Evolutionary conservation across 2,113 vertebrate genomes (phyloP), one percentile per base, ranked within the genome.

Genomic region (Holacanthus passer): DNA sequence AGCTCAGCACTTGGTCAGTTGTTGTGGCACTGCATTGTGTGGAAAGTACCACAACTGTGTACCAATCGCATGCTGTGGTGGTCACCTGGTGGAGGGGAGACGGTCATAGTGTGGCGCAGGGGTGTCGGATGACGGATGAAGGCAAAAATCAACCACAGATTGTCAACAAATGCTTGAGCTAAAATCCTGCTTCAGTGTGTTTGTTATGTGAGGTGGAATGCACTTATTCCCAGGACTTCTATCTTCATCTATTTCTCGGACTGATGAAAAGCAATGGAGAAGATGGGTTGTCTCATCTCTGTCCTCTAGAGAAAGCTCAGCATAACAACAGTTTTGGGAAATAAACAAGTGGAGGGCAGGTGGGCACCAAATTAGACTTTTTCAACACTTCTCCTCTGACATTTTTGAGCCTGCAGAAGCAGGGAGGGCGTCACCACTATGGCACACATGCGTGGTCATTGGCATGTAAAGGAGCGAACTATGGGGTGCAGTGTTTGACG

Each of bases 381-480:
- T 29, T 59, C 32, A 20, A 35, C 39, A 31, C 27, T 1, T 3
- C 17, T 43, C 29, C 2, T 20, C 55, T 55, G 37, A 81, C 37
- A 17, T 32, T 14, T 71, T n/a, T 52, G 50, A 66, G 74, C 35
- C 77, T 37, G 29, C 13, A 65, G 59, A 63, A 48, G 24, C 13
- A 55, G n/a, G 69, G 52, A 47, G 68, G 69, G 63, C 14, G 55
- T 81, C 65, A 81, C 73, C 90, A 55, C 81, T 87, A 91, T 93
- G 93, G 94, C 94, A 95, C 91, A 73, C 77, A 69, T 45, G 86
- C 65, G 27, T 79, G 68, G 60, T 78, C 45, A 55, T 27, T 84
- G 82, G 87, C 80, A 62, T 84, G 84, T 67, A 55, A 14, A 66
- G 24, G 60, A 81, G 50, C 31, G 47, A 55, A 59, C 43, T 43